Conservation (phyloP, 2,797 vertebrate species). For the Darevskia mixta region DNA sequence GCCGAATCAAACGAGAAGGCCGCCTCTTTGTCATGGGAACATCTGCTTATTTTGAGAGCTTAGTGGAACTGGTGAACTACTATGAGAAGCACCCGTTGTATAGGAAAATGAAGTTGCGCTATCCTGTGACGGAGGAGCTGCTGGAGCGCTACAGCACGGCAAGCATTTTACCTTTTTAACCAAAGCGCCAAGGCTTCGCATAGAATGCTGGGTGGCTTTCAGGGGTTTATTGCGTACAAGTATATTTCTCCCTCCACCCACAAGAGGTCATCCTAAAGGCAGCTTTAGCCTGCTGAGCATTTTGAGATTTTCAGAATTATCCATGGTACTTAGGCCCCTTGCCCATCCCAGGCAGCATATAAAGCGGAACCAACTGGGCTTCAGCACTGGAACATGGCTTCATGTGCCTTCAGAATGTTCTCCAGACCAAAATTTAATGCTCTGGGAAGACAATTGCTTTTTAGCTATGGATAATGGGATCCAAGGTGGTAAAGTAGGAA, state of each 20-base stretch:
- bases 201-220: background rate
- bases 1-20: constrained; percentile 91
- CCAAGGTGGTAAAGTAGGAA: background rate
- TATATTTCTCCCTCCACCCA: fast-evolving
- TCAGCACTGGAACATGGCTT: background rate
- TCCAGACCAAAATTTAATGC: background rate
- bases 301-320: background rate
- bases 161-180: constrained; percentile 48
- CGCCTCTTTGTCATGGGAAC: constrained; percentile 90
- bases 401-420: background rate
- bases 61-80: constrained; percentile 94
- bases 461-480: background rate
- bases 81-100: constrained; percentile 92
- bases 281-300: background rate
- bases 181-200: background rate
- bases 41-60: constrained; percentile 93
- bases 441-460: background rate
- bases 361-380: background rate
- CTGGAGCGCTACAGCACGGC: constrained; percentile 89
- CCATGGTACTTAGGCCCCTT: too few species aligned
- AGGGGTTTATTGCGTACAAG: background rate
- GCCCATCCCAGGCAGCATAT: background rate
- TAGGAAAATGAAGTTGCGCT: constrained; percentile 94
- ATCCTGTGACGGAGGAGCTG: constrained; percentile 92
- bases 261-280: background rate